Conservation (phyloP, 2,888 invertebrate genomes). For the Euspilapteryx auroguttella region DNA sequence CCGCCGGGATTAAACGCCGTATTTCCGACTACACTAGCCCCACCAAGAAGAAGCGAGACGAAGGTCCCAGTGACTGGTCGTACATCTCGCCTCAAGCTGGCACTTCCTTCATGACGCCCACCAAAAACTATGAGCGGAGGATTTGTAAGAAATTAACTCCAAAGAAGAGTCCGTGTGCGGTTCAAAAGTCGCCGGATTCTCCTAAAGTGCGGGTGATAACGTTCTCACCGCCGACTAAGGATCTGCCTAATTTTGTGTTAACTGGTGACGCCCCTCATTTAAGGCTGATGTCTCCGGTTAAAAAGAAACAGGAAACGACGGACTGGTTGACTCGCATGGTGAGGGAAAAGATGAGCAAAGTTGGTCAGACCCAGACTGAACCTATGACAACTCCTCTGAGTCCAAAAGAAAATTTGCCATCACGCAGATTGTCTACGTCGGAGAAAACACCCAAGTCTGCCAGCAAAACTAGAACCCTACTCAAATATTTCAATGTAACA, state of each 20-base stretch:
- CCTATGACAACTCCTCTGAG: conserved; percentile 14
- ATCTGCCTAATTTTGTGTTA: conserved; percentile 76
- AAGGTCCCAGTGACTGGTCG: conserved; percentile 16
- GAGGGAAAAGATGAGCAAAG: conserved; percentile 16
- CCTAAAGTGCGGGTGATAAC: conserved; percentile 18
- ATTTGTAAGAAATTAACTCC: conserved; percentile 22
- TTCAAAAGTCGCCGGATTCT: conserved; percentile 15
- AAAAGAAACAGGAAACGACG: conserved; percentile 62
- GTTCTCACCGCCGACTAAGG: conserved; percentile 63
- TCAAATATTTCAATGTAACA: conserved; percentile 33
- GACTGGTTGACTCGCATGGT: conserved; percentile 68
- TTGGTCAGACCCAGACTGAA: conserved; percentile 8
- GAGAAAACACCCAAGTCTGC: conserved; percentile 21
- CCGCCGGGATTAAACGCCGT: conserved; percentile 25
- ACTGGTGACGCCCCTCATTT: conserved; percentile 79
- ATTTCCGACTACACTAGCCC: conserved; percentile 9
- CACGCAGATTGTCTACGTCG: conserved; percentile 20
- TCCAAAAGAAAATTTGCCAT: conserved; percentile 22
- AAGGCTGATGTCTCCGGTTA: conserved; percentile 68
- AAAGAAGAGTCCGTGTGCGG: conserved; percentile 11
- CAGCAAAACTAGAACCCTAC: conserved; percentile 23
- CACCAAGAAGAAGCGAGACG: conserved; percentile 1
- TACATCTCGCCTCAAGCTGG: conserved; percentile 20
- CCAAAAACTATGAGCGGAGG: conserved; percentile 25
- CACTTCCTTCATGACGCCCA: conserved; percentile 31